These are phyloP conservation scores for Tetramorium bicarinatum DNA, from an alignment of 2,888 invertebrate genomes.

Conservation along the genomic window DNA sequence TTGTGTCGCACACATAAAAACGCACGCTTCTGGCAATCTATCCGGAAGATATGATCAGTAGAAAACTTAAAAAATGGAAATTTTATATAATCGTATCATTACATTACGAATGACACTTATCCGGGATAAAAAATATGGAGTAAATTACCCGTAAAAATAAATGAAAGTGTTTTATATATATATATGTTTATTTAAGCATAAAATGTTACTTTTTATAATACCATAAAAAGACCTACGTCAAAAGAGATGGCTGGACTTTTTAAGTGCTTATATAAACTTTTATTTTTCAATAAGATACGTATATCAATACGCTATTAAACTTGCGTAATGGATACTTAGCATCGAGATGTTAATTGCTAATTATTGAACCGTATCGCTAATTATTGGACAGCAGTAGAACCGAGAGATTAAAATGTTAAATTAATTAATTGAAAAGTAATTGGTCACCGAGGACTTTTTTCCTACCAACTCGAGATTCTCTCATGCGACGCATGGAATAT, in stretches of 20 bases:
- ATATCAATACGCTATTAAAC: neutral
- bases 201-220: neutral
- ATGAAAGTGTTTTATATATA: neutral
- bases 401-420: neutral
- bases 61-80: slow-evolving; percentile 52
- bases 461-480: slow-evolving; percentile 31
- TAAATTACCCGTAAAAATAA: slow-evolving; percentile 17
- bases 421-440: slow-evolving; percentile 7
- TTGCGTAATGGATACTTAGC: neutral
- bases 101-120: neutral
- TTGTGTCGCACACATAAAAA: slow-evolving; percentile 47
- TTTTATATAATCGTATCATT: neutral
- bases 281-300: neutral
- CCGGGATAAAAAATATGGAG: neutral
- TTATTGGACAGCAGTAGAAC: neutral
- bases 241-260: neutral
- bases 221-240: neutral
- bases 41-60: slow-evolving; percentile 47
- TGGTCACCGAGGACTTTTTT: neutral
- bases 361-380: neutral
- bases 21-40: slow-evolving; percentile 51
- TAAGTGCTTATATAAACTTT: neutral
- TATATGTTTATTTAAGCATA: neutral
- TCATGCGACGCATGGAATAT: slow-evolving; percentile 42
- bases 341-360: neutral